These are phyloP conservation scores for Squalus acanthias DNA, from an alignment of 2,797 vertebrate genomes.

Conservation along the genomic window DNA sequence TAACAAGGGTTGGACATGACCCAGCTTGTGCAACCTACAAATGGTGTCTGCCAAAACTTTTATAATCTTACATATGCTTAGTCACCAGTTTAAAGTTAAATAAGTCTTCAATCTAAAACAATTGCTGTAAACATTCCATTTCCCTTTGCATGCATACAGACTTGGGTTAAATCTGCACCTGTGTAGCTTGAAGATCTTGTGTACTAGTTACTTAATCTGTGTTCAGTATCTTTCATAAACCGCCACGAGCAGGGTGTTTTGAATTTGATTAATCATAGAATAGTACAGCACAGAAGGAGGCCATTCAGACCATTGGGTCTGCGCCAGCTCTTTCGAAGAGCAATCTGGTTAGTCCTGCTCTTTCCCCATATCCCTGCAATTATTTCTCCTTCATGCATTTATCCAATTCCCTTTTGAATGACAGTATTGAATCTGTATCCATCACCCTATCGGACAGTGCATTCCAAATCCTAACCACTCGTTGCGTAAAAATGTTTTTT, in stretches of 20 bases:
- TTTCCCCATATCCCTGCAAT: too few species aligned
- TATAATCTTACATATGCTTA: neutral
- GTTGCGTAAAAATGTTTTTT: too few species aligned
- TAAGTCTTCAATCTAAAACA: neutral
- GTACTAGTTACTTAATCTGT: neutral
- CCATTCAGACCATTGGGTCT: too few species aligned
- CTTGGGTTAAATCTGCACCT: neutral
- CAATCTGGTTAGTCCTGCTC: too few species aligned
- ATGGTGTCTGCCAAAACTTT: neutral
- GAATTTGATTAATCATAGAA: neutral
- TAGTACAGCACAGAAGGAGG: too few species aligned
- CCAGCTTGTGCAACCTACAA: neutral
- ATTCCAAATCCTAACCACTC: too few species aligned
- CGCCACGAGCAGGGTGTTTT: neutral
- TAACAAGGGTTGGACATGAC: neutral
- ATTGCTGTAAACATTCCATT: neutral
- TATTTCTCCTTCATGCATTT: too few species aligned
- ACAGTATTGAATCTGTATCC: too few species aligned
- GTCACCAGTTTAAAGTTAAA: neutral
- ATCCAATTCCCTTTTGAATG: too few species aligned
- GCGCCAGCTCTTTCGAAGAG: too few species aligned
- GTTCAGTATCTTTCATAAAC: neutral
- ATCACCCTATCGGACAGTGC: too few species aligned
- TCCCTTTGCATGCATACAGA: neutral
- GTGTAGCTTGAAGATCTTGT: neutral